Evolutionary conservation across 92 coral and sea anemone genomes (phyloP), one percentile per base, ranked within the genome.

Genomic region (Virgularia gustaviana): DNA sequence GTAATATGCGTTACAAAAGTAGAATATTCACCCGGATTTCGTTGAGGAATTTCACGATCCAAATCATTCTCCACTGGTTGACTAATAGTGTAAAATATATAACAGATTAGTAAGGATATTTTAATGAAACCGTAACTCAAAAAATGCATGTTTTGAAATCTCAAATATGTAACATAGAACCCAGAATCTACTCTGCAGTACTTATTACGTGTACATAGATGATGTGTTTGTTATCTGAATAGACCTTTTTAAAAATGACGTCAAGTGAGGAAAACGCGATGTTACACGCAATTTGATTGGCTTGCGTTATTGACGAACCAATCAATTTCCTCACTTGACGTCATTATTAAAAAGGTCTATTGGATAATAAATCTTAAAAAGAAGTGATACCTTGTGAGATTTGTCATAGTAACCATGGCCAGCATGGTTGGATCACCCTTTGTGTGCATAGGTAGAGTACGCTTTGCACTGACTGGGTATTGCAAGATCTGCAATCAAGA

Each of bases 1-100:
- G 7, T 39, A 15, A 39, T 7, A 39, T 39, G 45, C 15, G 45
- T 39, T 39, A 15, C 45, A 25, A 47, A 19, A 15, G 18, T 4
- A 47, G 22, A 19, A 47, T n/a, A n/a, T n/a, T n/a, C n/a, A 66
- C 85, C 84, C 29, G 83, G 30, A 44, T 87, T 79, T 28, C 96
- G 75, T 51, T 31, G 61, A 32, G 45, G 61, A 11, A 68, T 31
- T 18, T 49, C 75, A 19, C 98, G 83, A 44, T 83, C 89, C 45
- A 67, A 56, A 58, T 91, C 96, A 15, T 91, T 81, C 47, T 92
- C 98, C 30, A 92, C 98, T 25, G 98, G 98, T 63, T 89, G 98
- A 33, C 98, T 92, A 43, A 15, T 0, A 34, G 25, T 22, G 23
- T 19, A 65, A 15, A 71, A 24, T 33, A 23, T 8, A 63, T 13